Percentiles rank a stretch among this genome's conserved stretches.
Evolutionary conservation across 2,113 vertebrate genomes (phyloP).

Genomic region (Amphilophus citrinellus): DNA sequence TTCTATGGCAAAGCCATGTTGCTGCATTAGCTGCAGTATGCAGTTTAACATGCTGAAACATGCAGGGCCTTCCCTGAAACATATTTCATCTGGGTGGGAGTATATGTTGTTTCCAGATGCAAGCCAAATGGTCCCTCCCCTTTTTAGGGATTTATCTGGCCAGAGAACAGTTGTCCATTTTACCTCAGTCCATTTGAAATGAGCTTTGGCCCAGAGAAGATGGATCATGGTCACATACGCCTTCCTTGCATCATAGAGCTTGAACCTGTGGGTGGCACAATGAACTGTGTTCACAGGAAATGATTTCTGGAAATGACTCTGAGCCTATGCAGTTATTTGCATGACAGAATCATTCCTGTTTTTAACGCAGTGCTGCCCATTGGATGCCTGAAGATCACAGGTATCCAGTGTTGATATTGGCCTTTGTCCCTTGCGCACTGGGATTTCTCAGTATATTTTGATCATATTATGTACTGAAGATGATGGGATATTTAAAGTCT

Average conservation of each 20-base stretch:
- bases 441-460: not conserved
- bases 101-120: not conserved
- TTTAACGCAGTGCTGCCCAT: too few relatives aligned
- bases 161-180: too few relatives aligned
- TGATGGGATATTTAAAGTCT: not conserved
- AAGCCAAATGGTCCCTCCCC: too few relatives aligned
- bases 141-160: too few relatives aligned
- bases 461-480: not conserved
- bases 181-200: too few relatives aligned
- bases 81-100: not conserved
- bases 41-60: not conserved
- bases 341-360: too few relatives aligned
- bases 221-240: not conserved
- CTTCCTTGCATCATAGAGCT: not conserved
- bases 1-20: too few relatives aligned
- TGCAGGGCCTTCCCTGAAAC: not conserved
- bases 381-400: not conserved
- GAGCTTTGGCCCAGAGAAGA: too few relatives aligned
- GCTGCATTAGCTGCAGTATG: not conserved
- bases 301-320: not conserved
- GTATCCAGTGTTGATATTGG: not conserved
- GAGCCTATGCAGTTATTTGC: not conserved
- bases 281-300: not conserved
- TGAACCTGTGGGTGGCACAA: not conserved
- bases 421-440: not conserved